These are phyloP conservation scores for Cinara cedri DNA, from an alignment of 2,888 invertebrate genomes.

Conservation along the genomic window DNA sequence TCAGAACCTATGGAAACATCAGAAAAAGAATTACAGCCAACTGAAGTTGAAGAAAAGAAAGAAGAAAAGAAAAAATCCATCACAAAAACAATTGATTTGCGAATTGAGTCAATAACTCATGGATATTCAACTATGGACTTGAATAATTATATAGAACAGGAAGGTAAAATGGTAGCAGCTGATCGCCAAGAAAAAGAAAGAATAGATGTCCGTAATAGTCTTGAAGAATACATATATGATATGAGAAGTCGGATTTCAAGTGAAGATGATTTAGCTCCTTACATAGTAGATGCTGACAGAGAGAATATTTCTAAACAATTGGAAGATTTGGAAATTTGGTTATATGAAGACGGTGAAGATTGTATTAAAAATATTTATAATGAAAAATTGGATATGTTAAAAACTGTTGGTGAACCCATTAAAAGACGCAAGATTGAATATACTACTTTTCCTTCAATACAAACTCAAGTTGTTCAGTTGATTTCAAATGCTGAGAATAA, in stretches of 20 bases:
- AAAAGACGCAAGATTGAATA: constrained; percentile 81
- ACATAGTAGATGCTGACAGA: constrained; percentile 75
- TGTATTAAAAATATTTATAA: constrained; percentile 77
- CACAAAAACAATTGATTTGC: constrained; percentile 82
- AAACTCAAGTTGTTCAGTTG: constrained; percentile 83
- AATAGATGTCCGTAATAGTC: constrained; percentile 92
- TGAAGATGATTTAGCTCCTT: constrained; percentile 77
- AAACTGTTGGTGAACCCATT: constrained; percentile 87
- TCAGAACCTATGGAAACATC: constrained; percentile 60
- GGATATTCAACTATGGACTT: constrained; percentile 76
- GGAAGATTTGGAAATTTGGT: constrained; percentile 91
- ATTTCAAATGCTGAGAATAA: constrained; percentile 72
- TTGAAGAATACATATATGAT: constrained; percentile 98
- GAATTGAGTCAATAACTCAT: constrained; percentile 77
- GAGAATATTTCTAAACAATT: constrained; percentile 66
- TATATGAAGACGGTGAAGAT: constrained; percentile 96
- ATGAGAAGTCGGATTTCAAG: constrained; percentile 85
- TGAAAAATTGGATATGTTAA: constrained; percentile 66
- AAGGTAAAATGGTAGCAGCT: constrained; percentile 81
- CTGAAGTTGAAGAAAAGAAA: constrained; percentile 62
- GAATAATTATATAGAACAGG: constrained; percentile 77
- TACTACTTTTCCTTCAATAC: constrained; percentile 77
- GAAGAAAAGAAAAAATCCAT: constrained; percentile 78
- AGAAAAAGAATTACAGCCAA: constrained; percentile 45
- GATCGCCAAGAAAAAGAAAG: constrained; percentile 94